Evolutionary conservation across 2,888 invertebrate species (phyloP), one percentile per base, ranked within the genome.

Genomic region (Callimorpha dominula): DNA sequence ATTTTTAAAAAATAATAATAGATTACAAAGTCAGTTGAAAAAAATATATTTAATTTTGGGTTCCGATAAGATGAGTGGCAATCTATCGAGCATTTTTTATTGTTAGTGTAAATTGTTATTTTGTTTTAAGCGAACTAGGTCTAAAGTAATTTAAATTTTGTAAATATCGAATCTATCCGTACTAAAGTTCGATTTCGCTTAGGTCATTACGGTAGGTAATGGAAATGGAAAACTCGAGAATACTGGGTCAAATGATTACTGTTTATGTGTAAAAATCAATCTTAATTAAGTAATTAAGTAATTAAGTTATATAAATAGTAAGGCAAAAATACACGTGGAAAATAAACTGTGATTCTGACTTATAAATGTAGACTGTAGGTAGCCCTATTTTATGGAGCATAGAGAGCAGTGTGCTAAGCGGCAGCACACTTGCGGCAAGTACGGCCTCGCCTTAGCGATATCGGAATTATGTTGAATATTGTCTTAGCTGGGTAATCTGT

Each of bases 301-400:
- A 90, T 81, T 83, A 88, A 87, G 86, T 87, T 87, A 89, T 89
- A 86, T 79, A 90, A 89, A 90, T 88, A 86, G 88, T 90, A 91
- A 91, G 91, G 87, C 86, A 89, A 91, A 71, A 93, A 92, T 90
- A 94, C 94, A 95, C 92, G 90, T 94, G 95, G 92, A 95, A 95
- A 96, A 95, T 94, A 94, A 96, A 94, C 96, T 96, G 96, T 96
- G 96, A 96, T 96, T 95, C 96, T 95, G 95, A 94, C 94, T 94
- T 94, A 88, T 92, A 91, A 94, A 94, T 88, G 90, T 95, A 96
- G 93, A 92, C 90, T 93, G 89, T 93, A 94, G 91, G 89, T 95
- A 94, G 91, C 91, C 87, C 84, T 84, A 84, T 84, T 81, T 89
- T 93, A 92, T 89, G 92, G 87, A 90, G 89, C 90, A 90, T 88